Evolutionary conservation across 2,113 vertebrate species (phyloP).

Genomic region (Syrrhaptes paradoxus): DNA sequence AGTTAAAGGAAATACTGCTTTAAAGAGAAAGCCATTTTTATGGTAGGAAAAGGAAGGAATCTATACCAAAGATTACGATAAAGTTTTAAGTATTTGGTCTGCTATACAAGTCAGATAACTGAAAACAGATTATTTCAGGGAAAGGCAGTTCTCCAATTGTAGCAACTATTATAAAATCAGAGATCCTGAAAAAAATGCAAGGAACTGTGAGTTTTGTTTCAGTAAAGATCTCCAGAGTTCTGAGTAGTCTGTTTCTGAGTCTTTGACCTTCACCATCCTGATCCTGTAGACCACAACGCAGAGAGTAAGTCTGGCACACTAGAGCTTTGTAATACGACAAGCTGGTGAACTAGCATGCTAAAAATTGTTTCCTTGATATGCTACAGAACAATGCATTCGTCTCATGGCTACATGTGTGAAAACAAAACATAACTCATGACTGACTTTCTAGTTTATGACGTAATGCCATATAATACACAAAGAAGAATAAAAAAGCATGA

Average conservation of each 20-base stretch:
- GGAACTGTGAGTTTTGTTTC: not conserved
- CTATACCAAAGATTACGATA: not conserved
- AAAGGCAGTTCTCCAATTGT: not conserved
- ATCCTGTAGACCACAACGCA: not conserved
- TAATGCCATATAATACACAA: not conserved
- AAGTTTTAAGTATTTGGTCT: not conserved
- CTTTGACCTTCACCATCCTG: not conserved
- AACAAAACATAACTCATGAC: constrained; percentile 17
- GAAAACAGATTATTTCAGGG: not conserved
- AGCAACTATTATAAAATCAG: not conserved
- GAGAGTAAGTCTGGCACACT: not conserved
- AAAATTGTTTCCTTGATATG: constrained; percentile 23
- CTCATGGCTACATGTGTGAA: not conserved
- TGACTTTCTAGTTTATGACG: constrained; percentile 25
- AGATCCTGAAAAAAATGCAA: not conserved
- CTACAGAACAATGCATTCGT: not conserved
- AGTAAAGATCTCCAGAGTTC: not conserved
- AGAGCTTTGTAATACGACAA: not conserved
- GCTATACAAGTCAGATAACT: not conserved
- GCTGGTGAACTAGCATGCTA: not conserved
- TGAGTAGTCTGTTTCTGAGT: not conserved
- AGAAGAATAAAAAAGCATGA: not conserved
- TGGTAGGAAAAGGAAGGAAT: not conserved
- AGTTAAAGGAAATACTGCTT: not conserved
- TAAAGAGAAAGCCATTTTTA: not conserved